Evolutionary conservation across 1,140 invertebrate species (phyloP), one percentile per base, ranked within the genome.

Genomic region (Euura lappo): DNA sequence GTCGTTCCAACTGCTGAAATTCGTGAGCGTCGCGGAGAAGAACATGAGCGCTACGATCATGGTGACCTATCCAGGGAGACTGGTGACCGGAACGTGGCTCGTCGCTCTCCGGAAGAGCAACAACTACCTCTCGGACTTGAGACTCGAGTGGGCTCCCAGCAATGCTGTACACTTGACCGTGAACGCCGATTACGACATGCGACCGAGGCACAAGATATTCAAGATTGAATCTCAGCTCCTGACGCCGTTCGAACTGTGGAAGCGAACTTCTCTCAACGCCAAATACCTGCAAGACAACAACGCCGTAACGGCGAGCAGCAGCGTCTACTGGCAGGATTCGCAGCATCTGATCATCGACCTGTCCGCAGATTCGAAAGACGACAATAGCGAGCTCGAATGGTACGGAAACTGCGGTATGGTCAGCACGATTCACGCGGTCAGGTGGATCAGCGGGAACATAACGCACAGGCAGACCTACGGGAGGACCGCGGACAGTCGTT

Each of bases 231-330:
- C 85, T 4, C 90, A 92, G 71, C 77, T 95, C 7, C 83, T 90
- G 1, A 94, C 93, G 2, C 94, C 94, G 0, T 94, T 95, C 77
- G 86, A 90, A 3, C 90, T 92, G n/a, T 95, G 93, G 93, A 90
- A 87, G 70, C 90, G 90, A 51, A 94, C 93, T 28, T 91, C 90
- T 28, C 85, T 95, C 0, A 89, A 90, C 76, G 83, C 90, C 65
- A 90, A 89, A 92, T 89, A 87, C 71, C 68, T 80, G 28, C 88
- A 88, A 74, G 77, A 75, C 2, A 77, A 77, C 0, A 81, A 84
- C 44, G 84, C 81, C 70, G 79, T 90, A 3, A 69, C 72, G 10
- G 75, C 84, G 1, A 87, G 85, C 69, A 85, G 87, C 4, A 86
- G 86, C 43, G 80, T 88, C 3, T 79, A 89, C 44, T 93, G 92